Base-by-base conservation (phyloP, 2,797 vertebrate species). In the Gouania willdenowi region DNA sequence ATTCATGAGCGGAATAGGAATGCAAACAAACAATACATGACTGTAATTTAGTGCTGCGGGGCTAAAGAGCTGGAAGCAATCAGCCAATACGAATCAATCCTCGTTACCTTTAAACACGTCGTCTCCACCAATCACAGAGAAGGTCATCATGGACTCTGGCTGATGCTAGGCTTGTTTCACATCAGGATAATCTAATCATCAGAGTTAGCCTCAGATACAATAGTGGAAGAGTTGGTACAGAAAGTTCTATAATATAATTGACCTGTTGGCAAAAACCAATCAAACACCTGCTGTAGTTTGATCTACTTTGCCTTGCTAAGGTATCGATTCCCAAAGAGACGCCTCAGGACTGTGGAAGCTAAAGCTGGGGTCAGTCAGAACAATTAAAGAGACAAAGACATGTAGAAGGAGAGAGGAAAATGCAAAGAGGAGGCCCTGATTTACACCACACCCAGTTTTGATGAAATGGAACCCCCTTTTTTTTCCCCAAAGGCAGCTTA, bases 381-480 rank as follows among this genome's bases (percentile, higher is more conserved):
- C 70, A 81, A 78, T 81, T 81, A 79, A 45, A 12, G 13, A 66
- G 57, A 82, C 70, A 81, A 76, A 77, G 63, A 62, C 52, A 53
- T 16, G 10, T 28, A 11, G 10, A 41, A 32, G 36, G n/a, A 19
- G 28, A 17, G 30, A 24, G 15, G 9, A 12, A 18, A 28, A 17
- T 30, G 26, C 15, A 11, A 12, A 38, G 48, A 41, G 62, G 60
- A 55, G 55, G 66, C 56, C 68, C 51, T 41, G 24, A 33, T 14
- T 56, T 19, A 41, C 45, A 65, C 77, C 74, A 71, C 79, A 68
- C 72, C 77, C 77, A 72, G 69, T 53, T 71, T 24, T n/a, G 48
- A 80, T 81, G 75, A 80, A 85, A 85, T 60, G 48, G 78, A 75
- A 76, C 63, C 72, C 66, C 65, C 56, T 54, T 50, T 55, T 69